These are phyloP conservation scores for Callipepla californica DNA, from an alignment of 2,113 vertebrate species.

Conservation along the genomic window DNA sequence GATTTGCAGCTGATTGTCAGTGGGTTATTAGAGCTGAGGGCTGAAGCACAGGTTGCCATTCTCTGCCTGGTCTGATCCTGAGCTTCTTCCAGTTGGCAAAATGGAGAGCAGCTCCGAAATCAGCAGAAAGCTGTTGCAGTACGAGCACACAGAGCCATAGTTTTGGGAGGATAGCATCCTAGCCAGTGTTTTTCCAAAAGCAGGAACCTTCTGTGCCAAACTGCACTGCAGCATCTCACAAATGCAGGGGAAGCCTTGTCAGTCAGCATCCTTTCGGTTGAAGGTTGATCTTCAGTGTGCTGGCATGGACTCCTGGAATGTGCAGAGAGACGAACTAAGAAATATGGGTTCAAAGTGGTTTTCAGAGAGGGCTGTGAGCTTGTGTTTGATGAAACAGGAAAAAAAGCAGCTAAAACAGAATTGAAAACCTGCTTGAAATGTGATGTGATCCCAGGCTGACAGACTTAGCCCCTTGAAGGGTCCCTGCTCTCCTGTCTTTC, in stretches of 20 bases:
- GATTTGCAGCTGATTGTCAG: background rate
- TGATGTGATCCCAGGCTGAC: conserved; percentile 2
- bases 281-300: conserved; percentile 20
- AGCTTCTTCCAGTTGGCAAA: background rate
- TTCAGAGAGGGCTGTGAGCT: conserved; percentile 22
- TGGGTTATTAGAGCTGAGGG: background rate
- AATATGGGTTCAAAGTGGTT: conserved; percentile 7
- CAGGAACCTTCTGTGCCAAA: conserved; percentile 53
- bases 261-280: conserved; percentile 37
- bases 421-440: background rate
- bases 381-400: conserved; percentile 19
- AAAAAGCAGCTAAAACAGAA: conserved; percentile 22
- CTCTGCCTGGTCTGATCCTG: background rate
- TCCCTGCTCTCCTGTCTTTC: conserved; percentile 72
- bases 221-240: conserved; percentile 44
- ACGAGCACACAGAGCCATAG: background rate
- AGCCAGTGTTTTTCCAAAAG: conserved; percentile 41
- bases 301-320: conserved; percentile 14
- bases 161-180: background rate
- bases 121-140: background rate
- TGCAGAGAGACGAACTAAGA: background rate
- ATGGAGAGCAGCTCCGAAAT: conserved; percentile 15
- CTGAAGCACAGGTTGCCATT: background rate
- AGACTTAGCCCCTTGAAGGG: conserved; percentile 40
- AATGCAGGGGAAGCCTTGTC: conserved; percentile 19